Conservation (phyloP, 2,888 invertebrate genomes). For the Neocrepidodera transversa region DNA sequence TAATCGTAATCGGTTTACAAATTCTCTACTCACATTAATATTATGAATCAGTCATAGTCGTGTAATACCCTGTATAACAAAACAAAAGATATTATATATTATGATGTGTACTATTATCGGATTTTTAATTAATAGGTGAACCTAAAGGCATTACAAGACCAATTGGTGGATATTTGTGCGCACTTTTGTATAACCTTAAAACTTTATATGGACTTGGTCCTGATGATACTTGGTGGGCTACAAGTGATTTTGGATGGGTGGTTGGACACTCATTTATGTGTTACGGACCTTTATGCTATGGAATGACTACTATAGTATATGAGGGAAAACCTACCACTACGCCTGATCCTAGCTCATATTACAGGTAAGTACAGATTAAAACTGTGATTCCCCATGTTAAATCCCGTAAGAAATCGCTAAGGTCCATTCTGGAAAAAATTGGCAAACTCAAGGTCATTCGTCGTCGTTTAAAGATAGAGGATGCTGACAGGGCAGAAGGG, state of each 20-base stretch:
- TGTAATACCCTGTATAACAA: too few species aligned
- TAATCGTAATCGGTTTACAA: too few species aligned
- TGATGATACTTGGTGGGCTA: constrained; percentile 90
- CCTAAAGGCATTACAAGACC: constrained; percentile 87
- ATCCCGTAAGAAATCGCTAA: too few species aligned
- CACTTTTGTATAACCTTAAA: constrained; percentile 84
- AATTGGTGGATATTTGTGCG: constrained; percentile 86
- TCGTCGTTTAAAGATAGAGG: too few species aligned
- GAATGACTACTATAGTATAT: constrained; percentile 82
- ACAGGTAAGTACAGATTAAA: constrained; percentile 67
- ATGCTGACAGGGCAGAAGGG: too few species aligned
- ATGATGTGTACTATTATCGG: too few species aligned
- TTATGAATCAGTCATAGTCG: too few species aligned
- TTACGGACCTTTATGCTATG: constrained; percentile 85
- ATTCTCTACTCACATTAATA: too few species aligned
- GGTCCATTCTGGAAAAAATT: too few species aligned
- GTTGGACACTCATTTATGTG: constrained; percentile 95
- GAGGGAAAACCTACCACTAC: constrained; percentile 96
- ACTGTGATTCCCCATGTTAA: too few species aligned
- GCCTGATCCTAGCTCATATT: constrained; percentile 91
- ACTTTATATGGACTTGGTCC: constrained; percentile 79
- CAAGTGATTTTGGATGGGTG: constrained; percentile 91
- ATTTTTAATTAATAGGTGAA: constrained; percentile 59
- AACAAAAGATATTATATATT: too few species aligned
- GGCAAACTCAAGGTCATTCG: too few species aligned